phyloP scores from a whole-genome alignment of 2,113 vertebrate species.

The Cinclus mexicanus region DNA sequence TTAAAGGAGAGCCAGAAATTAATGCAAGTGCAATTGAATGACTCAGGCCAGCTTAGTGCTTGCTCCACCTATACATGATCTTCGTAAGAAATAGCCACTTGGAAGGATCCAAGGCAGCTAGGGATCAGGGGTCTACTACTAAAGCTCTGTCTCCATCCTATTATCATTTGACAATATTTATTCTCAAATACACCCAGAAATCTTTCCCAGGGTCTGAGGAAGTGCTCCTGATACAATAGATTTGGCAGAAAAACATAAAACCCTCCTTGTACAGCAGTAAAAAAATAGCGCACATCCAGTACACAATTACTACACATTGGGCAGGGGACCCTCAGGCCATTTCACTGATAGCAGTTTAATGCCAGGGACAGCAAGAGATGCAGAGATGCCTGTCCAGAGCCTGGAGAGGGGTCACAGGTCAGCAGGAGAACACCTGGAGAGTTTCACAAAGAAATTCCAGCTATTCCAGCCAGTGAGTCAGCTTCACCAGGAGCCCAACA shows the following conservation, averaged over 20 bases:
- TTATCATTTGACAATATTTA: neutral
- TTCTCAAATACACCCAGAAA: neutral
- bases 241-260: neutral
- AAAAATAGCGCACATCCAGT: neutral
- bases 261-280: neutral
- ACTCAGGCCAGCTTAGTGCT: neutral
- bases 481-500: neutral
- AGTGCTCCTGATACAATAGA: neutral
- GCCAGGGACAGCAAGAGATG: neutral
- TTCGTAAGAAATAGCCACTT: neutral
- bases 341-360: neutral
- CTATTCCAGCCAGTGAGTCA: neutral
- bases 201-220: neutral
- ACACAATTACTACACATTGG: neutral
- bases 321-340: neutral
- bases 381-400: neutral
- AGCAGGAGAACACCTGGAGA: neutral
- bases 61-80: neutral
- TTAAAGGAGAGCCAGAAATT: neutral
- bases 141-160: neutral
- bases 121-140: neutral
- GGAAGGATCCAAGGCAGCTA: neutral
- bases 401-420: neutral
- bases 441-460: neutral
- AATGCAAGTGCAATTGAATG: neutral